Evolutionary conservation across 2,888 invertebrate species (phyloP), one percentile per base, ranked within the genome.

Genomic region (Drosophila anceps): DNA sequence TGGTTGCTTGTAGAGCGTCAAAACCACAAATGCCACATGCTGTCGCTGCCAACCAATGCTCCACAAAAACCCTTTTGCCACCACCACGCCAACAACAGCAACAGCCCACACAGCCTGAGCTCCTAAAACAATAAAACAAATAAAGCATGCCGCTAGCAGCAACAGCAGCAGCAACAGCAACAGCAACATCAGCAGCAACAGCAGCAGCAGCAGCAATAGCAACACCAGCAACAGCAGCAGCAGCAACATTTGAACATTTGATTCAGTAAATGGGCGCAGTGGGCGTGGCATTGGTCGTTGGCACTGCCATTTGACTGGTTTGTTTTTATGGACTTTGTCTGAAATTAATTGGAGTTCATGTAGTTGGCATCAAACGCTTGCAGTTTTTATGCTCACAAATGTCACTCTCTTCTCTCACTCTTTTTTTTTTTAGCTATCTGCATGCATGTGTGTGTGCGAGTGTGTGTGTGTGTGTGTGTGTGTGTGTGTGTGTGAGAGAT

Each of bases 1-100:
- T 81, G 86, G 88, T 76, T 79, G 84, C 84, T 84, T 88, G 84
- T 81, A 83, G 85, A 83, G 84, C 90, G 84, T 88, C 84, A 83
- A 88, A 90, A 81, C 86, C 86, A 79, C 86, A 86, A 86, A 86
- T 88, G 84, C 90, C 90, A 88, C 84, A 89, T 87, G 88, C 90
- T 87, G 83, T 74, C 77, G 68, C 69, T 68, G 69, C 44, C 63
- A 64, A 29, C 61, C 65, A n/a, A 12, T 18, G 9, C 43, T 8
- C n/a, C 48, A 33, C 66, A 33, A 48, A 18, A 50, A 18, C 33
- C 41, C 39, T 46, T 39, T 33, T 27, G 13, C 27, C 7, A 44
- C 31, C 24, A 12, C 57, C 41, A 6, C 18, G 24, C 44, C 43
- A 31, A 8, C 55, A 50, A 27, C 55, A 31, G 1, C 29, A 43